phyloP scores from a whole-genome alignment of 2,797 vertebrate species.

The Threskiornis aethiopicus region DNA sequence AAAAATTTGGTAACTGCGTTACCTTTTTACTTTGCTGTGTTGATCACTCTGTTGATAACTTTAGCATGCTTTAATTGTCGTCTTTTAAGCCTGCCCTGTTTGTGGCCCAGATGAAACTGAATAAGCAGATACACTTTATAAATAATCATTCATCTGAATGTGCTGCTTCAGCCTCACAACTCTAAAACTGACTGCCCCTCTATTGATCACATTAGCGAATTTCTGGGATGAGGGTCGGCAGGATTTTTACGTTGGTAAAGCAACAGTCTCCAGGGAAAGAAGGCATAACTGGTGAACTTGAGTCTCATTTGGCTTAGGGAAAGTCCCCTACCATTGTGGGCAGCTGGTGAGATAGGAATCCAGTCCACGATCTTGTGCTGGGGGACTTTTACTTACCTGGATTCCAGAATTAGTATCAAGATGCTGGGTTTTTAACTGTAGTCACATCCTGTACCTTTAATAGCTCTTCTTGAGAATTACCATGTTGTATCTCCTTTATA shows the following conservation, averaged over 20 bases:
- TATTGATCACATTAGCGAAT: neutral
- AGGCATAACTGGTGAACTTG: neutral
- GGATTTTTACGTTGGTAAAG: neutral
- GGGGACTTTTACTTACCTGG: too few species aligned
- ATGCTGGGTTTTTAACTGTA: neutral
- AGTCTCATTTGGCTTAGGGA: neutral
- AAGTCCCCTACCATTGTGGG: neutral
- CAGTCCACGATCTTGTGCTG: too few species aligned
- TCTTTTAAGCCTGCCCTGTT: neutral
- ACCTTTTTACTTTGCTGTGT: neutral
- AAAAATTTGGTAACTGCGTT: neutral
- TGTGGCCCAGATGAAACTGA: neutral
- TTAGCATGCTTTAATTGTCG: neutral
- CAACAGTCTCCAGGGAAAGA: neutral
- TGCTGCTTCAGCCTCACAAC: neutral
- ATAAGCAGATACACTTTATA: neutral
- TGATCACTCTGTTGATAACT: neutral
- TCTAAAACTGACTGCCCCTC: neutral
- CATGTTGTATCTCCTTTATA: neutral
- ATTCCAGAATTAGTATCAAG: neutral
- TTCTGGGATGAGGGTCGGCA: neutral
- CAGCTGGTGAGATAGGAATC: neutral
- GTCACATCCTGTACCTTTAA: neutral
- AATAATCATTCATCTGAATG: neutral
- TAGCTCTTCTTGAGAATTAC: neutral